Evolutionary conservation across 1,140 invertebrate genomes (phyloP).

Genomic region (Glossosoma conforme): DNA sequence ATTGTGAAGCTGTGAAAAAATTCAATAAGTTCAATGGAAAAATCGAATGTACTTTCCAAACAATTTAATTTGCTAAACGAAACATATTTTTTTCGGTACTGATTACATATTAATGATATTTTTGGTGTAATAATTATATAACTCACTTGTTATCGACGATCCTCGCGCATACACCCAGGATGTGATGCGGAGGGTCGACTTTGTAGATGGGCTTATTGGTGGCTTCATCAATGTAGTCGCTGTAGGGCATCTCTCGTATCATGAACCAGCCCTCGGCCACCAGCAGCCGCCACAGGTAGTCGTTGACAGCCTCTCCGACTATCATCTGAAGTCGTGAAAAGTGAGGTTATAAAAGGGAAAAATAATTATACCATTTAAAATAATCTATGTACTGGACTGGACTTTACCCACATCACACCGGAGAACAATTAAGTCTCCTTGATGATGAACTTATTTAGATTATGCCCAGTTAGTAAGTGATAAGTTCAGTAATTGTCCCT

Average conservation of each 20-base stretch:
- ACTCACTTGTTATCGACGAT: slow-evolving; percentile 24
- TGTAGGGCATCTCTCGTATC: slow-evolving; percentile 28
- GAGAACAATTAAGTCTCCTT: too few relatives aligned
- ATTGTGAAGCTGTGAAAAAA: too few relatives aligned
- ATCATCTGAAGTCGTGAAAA: slow-evolving; percentile 23
- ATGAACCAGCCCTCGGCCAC: slow-evolving; percentile 24
- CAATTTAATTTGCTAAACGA: background rate
- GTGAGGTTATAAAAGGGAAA: too few relatives aligned
- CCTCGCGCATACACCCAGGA: slow-evolving; percentile 25
- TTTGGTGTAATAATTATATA: background rate
- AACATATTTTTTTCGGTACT: background rate
- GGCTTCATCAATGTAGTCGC: slow-evolving; percentile 27
- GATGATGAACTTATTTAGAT: too few relatives aligned
- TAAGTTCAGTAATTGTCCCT: too few relatives aligned
- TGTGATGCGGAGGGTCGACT: slow-evolving; percentile 28
- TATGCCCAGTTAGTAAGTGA: too few relatives aligned
- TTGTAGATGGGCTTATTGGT: slow-evolving; percentile 23
- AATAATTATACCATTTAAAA: too few relatives aligned
- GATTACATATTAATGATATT: background rate
- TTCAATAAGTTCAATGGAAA: too few relatives aligned
- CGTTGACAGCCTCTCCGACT: slow-evolving; percentile 27
- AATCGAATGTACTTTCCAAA: background rate
- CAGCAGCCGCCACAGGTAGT: slow-evolving; percentile 24
- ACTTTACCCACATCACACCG: too few relatives aligned
- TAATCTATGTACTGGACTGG: too few relatives aligned